Evolutionary conservation across 2,888 invertebrate species (phyloP).

Genomic region (Acrocera orbiculus): DNA sequence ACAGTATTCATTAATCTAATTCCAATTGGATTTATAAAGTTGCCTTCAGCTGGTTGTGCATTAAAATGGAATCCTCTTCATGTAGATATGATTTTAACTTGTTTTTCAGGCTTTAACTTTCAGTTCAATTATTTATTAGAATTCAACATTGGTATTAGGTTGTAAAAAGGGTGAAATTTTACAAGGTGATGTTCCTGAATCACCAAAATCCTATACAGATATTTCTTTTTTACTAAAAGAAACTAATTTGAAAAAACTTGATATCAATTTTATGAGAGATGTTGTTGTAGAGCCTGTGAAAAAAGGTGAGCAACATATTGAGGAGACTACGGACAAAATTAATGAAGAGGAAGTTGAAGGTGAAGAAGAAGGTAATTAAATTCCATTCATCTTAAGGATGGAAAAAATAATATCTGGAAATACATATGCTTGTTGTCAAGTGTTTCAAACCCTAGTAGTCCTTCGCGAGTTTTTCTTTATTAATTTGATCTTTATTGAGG

Average conservation of each 20-base stretch:
- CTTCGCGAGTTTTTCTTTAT: no score
- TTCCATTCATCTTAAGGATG: no score
- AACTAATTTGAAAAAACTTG: no score
- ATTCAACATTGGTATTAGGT: slow-evolving; percentile 34
- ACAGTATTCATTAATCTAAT: slow-evolving; percentile 31
- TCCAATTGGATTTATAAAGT: slow-evolving; percentile 49
- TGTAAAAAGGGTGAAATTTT: slow-evolving; percentile 37
- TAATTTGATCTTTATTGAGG: no score
- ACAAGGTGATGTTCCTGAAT: slow-evolving; percentile 33
- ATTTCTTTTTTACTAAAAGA: no score
- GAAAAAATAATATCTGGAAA: no score
- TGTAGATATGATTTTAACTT: slow-evolving; percentile 21
- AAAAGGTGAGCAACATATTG: slow-evolving; percentile 41
- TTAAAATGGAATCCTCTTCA: slow-evolving; percentile 47
- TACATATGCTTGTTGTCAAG: no score
- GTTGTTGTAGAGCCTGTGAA: no score
- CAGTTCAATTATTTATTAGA: not conserved
- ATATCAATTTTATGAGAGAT: no score
- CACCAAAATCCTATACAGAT: slow-evolving; percentile 30
- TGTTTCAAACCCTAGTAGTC: no score
- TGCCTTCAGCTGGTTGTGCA: slow-evolving; percentile 43
- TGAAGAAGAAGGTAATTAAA: no score
- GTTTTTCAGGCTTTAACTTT: not conserved
- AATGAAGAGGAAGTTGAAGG: no score
- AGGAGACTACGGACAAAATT: slow-evolving; percentile 35